A percentile compares a stretch with the other conserved stretches of the same genome.
phyloP scores from a whole-genome alignment of 2,888 invertebrate genomes.

The Limnephilus rhombicus region DNA sequence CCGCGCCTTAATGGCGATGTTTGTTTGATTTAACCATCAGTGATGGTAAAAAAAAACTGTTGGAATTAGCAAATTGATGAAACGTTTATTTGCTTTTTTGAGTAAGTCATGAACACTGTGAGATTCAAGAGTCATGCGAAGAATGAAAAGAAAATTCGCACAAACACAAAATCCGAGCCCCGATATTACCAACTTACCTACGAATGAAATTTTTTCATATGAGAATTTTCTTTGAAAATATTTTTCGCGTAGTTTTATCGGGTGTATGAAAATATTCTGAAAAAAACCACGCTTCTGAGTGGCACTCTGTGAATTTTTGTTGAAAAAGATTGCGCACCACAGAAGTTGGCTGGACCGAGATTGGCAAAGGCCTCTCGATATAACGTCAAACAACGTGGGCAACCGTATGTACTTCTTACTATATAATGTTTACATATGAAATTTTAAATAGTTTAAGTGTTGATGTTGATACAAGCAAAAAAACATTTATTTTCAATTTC shows the following conservation, averaged over 20 bases:
- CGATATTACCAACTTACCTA: neutral
- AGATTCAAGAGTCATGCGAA: neutral
- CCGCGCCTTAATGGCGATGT: neutral
- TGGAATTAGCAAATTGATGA: neutral
- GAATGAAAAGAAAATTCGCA: neutral
- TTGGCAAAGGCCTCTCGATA: neutral
- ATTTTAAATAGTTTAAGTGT: too few species aligned
- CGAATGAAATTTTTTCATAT: neutral
- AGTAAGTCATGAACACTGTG: neutral
- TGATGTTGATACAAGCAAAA: too few species aligned
- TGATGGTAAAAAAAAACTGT: neutral
- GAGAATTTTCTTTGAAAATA: neutral
- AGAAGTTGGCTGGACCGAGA: neutral
- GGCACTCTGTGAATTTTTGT: neutral
- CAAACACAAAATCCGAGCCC: neutral
- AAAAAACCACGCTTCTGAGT: neutral
- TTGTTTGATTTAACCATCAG: neutral
- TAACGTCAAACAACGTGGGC: neutral
- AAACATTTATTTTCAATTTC: too few species aligned
- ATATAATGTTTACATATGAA: too few species aligned
- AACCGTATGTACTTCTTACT: neutral
- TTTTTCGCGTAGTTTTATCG: neutral
- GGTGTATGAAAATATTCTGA: neutral
- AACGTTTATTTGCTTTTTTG: neutral
- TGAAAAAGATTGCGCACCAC: neutral